These are phyloP conservation scores for Cantharis rustica DNA, from an alignment of 2,888 invertebrate species.

Conservation along the genomic window DNA sequence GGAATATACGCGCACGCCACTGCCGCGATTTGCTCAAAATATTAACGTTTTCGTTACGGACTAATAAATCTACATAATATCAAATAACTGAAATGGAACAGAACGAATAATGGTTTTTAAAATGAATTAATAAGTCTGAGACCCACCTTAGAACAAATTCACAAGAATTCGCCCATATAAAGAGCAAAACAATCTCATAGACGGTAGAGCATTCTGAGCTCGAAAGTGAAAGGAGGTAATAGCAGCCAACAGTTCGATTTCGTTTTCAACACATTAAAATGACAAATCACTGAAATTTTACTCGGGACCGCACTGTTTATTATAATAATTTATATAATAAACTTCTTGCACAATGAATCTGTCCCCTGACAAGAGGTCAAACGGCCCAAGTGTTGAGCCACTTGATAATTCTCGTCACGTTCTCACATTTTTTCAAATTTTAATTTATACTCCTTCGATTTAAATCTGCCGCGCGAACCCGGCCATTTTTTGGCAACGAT, in stretches of 20 bases:
- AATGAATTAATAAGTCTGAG: conserved; percentile 4
- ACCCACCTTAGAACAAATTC: conserved; percentile 36
- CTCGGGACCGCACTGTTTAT: background rate
- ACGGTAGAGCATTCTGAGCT: conserved; percentile 34
- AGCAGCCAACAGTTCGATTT: conserved; percentile 6
- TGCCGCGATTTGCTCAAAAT: background rate
- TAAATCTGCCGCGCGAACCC: background rate
- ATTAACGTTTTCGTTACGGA: background rate
- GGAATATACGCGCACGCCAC: background rate
- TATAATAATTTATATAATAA: background rate
- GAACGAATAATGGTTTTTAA: background rate
- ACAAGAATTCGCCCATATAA: conserved; percentile 33
- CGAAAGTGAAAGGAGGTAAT: conserved; percentile 41
- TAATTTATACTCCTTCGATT: background rate
- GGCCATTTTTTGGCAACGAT: background rate
- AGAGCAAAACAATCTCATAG: conserved; percentile 36
- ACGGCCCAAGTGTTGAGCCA: background rate
- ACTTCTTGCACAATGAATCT: background rate
- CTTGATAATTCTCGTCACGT: background rate
- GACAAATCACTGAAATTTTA: conserved; percentile 3
- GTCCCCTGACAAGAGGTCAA: background rate
- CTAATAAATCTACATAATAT: conserved; percentile 3
- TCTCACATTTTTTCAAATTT: background rate
- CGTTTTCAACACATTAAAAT: conserved; percentile 8
- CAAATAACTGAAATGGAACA: conserved; percentile 4